Evolutionary conservation across 2,888 invertebrate genomes (phyloP).

Genomic region (Dione vanillae): DNA sequence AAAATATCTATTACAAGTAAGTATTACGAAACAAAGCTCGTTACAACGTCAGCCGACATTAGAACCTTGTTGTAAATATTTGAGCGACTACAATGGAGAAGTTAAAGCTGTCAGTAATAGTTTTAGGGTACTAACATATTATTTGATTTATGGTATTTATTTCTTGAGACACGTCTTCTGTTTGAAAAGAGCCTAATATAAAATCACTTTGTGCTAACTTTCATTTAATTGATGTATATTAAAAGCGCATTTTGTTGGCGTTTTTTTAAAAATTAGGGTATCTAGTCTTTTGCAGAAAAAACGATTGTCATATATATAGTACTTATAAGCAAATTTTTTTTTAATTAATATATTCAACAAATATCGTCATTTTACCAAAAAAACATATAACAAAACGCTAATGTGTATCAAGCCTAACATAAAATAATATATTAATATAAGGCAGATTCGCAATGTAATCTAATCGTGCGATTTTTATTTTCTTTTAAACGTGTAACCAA

Average conservation of each 20-base stretch:
- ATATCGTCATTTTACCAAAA: no score
- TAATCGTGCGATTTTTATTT: slow-evolving; percentile 41
- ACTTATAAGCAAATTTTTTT: no score
- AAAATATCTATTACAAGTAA: slow-evolving; percentile 30
- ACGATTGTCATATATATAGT: no score
- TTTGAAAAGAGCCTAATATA: no score
- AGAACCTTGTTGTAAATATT: slow-evolving; percentile 45
- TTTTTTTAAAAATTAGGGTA: no score
- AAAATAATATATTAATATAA: slow-evolving; percentile 11
- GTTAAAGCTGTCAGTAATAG: slow-evolving; percentile 8
- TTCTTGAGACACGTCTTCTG: no score
- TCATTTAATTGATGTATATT: no score
- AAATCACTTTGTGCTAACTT: not conserved
- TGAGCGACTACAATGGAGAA: slow-evolving; percentile 35
- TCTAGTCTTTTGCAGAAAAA: no score
- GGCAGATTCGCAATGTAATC: slow-evolving; percentile 41
- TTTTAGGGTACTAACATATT: slow-evolving; percentile 4
- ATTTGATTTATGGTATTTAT: not conserved
- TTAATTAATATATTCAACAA: no score
- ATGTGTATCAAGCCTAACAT: not conserved
- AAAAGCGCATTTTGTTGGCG: no score
- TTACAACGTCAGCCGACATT: slow-evolving; percentile 42
- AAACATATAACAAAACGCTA: not conserved
- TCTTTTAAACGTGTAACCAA: slow-evolving; percentile 47
- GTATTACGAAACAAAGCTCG: slow-evolving; percentile 14